Conservation (phyloP, 1,140 invertebrate species). For the Ostrea denselamellosa region DNA sequence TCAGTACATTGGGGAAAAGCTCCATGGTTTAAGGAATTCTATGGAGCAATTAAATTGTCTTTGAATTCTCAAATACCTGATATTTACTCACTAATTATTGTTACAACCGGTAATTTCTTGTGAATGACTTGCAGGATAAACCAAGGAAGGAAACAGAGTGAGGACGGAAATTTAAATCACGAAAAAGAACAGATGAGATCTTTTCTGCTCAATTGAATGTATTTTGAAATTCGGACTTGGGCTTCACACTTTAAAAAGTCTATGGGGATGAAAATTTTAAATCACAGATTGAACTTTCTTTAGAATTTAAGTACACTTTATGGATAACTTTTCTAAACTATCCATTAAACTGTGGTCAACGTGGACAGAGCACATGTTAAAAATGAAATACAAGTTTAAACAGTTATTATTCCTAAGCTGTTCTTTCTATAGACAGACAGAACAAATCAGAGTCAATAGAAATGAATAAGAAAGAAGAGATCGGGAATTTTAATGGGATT, state of each 20-base stretch:
- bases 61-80: too few species aligned
- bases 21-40: too few species aligned
- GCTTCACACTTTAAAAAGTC: neutral
- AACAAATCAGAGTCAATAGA: slow-evolving; percentile 18
- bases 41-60: too few species aligned
- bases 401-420: slow-evolving; percentile 8
- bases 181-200: neutral
- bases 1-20: too few species aligned
- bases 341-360: neutral
- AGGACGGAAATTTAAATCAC: neutral
- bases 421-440: slow-evolving; percentile 12
- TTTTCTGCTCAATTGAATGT: slow-evolving; percentile 38
- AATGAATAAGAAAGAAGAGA: slow-evolving; percentile 18
- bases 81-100: too few species aligned
- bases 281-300: slow-evolving; percentile 36
- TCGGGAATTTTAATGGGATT: slow-evolving; percentile 32
- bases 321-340: slow-evolving; percentile 21
- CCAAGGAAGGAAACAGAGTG: neutral
- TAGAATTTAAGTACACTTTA: slow-evolving; percentile 34
- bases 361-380: neutral
- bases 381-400: slow-evolving; percentile 33
- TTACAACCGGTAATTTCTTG: too few species aligned
- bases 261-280: slow-evolving; percentile 17
- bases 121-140: neutral
- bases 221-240: slow-evolving; percentile 20